phyloP scores from a whole-genome alignment of 2,113 vertebrate genomes.

The Podilymbus podiceps region DNA sequence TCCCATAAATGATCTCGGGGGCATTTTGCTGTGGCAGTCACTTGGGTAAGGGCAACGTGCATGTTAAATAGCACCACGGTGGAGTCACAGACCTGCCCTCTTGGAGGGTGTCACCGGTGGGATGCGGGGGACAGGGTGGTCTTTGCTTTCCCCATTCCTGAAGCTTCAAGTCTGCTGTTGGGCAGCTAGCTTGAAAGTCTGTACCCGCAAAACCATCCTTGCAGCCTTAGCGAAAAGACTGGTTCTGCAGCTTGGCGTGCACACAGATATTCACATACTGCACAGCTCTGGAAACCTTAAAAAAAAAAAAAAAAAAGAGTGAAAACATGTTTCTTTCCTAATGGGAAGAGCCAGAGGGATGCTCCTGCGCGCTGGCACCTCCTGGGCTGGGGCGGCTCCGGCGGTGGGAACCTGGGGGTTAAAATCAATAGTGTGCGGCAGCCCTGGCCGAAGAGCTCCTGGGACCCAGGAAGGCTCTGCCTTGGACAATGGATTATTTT shows the following conservation, averaged over 20 bases:
- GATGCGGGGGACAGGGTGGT: fast-evolving
- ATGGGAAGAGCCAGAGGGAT: not conserved
- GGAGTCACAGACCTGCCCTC: not conserved
- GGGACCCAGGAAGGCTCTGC: not conserved
- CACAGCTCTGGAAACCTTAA: not conserved
- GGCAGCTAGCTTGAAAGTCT: not conserved
- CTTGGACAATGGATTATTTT: slow-evolving; percentile 20
- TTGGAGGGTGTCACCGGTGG: fast-evolving
- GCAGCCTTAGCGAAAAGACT: not conserved
- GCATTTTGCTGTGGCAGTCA: not conserved
- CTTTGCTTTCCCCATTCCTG: not conserved
- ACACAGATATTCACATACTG: not conserved
- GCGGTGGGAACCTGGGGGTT: not conserved
- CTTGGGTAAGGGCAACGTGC: not conserved
- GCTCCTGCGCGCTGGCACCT: not conserved
- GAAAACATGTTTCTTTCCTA: not conserved
- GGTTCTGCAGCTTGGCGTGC: not conserved
- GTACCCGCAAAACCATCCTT: not conserved
- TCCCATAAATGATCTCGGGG: not conserved
- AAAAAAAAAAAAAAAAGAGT: not conserved
- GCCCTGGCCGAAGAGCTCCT: not conserved
- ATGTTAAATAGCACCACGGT: fast-evolving
- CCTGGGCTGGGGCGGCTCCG: not conserved
- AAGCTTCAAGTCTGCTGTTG: fast-evolving
- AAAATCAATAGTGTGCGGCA: not conserved